These are phyloP conservation scores for Temnothorax nylanderi DNA, from an alignment of 1,140 invertebrate species.

Conservation along the genomic window DNA sequence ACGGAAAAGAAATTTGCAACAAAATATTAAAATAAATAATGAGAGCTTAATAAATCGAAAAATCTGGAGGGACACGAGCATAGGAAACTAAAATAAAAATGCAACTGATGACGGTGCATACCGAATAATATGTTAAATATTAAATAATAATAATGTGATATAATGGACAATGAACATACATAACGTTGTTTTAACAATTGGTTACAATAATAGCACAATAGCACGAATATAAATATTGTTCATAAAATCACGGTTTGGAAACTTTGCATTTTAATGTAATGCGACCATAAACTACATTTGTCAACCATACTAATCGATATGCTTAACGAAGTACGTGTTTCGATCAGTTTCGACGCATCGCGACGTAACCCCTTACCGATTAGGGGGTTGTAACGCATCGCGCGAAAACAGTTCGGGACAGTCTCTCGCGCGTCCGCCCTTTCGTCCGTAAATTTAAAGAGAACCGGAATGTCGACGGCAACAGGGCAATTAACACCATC, in stretches of 20 bases:
- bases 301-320: neutral
- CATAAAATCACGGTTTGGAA: neutral
- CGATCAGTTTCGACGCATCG: neutral
- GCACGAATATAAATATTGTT: neutral
- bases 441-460: slow-evolving; percentile 60
- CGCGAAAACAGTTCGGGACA: neutral
- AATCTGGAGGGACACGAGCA: neutral
- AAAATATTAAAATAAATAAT: neutral
- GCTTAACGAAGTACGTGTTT: neutral
- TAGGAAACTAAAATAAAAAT: neutral
- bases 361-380: neutral
- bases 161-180: neutral
- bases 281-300: neutral
- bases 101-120: neutral
- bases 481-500: slow-evolving; percentile 73
- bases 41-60: neutral
- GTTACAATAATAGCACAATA: neutral
- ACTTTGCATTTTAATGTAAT: neutral
- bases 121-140: slow-evolving; percentile 5
- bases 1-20: neutral
- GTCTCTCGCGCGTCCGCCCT: neutral
- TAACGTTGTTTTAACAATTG: neutral
- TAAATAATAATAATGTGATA: neutral
- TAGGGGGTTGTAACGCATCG: slow-evolving; percentile 1
- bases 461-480: slow-evolving; percentile 68